A percentile compares a stretch with the other conserved stretches of the same genome.
Evolutionary conservation across 2,113 vertebrate genomes (phyloP).

Genomic region (Podarcis muralis): DNA sequence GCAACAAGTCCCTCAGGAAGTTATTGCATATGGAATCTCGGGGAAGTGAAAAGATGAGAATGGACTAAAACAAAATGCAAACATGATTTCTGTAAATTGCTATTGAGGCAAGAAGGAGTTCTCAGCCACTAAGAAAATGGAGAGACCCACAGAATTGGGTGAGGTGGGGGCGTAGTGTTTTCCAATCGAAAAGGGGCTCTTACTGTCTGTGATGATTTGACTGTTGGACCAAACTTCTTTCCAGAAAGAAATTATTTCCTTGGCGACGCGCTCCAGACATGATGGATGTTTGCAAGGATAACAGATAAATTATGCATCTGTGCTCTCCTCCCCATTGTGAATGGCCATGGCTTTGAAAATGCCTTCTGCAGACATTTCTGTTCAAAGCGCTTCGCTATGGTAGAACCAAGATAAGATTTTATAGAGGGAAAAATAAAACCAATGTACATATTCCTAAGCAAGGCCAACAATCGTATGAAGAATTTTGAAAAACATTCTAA

Average conservation of each 20-base stretch:
- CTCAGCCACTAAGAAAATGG: conserved; percentile 37
- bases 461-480: not conserved
- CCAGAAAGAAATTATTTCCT: conserved; percentile 37
- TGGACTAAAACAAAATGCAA: conserved; percentile 5
- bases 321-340: conserved; percentile 58
- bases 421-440: conserved; percentile 26
- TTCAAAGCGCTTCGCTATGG: conserved; percentile 24
- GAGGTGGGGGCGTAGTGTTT: not conserved
- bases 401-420: conserved; percentile 39
- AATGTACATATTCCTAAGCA: conserved; percentile 15
- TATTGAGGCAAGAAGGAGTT: conserved; percentile 37
- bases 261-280: conserved; percentile 43
- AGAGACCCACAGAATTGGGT: conserved; percentile 22
- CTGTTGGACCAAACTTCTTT: conserved; percentile 39
- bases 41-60: conserved; percentile 33
- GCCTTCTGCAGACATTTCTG: conserved; percentile 57
- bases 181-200: conserved; percentile 37
- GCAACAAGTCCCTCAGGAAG: not conserved
- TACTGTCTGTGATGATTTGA: conserved; percentile 23
- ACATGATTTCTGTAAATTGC: conserved; percentile 16
- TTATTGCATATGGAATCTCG: not conserved
- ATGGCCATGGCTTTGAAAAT: conserved; percentile 56
- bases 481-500: conserved; percentile 16
- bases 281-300: conserved; percentile 51
- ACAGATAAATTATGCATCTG: conserved; percentile 62